Base-by-base conservation (phyloP, 2,797 vertebrate genomes). In the Cossypha niveicapilla region DNA sequence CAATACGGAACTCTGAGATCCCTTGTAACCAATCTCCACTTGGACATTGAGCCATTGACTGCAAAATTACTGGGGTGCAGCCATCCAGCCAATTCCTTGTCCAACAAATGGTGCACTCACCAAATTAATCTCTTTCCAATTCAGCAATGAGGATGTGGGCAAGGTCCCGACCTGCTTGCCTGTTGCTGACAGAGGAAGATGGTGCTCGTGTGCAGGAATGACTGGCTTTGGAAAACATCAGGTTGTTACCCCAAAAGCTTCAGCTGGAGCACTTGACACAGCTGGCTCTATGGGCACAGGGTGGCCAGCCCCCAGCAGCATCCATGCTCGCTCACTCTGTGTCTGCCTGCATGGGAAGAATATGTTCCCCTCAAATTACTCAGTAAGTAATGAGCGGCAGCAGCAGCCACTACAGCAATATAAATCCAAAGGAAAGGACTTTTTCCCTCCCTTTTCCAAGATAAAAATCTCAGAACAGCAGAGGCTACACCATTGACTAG, bases 391-490 rank as follows among this genome's bases (percentile, higher is more conserved):
- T 1, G 32, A 91, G 67, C 30, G 0, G 23, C 53, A 22, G 74
- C 78, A 66, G 74, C 72, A 37, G 54, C 45, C 30, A 1, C 68
- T 84, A 61, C 23, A 86, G 87, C 78, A 72, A 56, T 86, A 94
- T 88, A 94, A 96, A 97, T 92, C 34, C 56, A 47, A 0, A 0
- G 57, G 21, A 90, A 95, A 87, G 19, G 79, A 85, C 45, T 77
- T 93, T 82, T 62, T 1, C 34, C 67, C 51, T 94, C 70, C 86
- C 67, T 87, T 84, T 86, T 87, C 58, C 21, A 15, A 93, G 81
- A 93, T 93, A 86, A 84, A 94, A 94, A 91, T 83, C 53, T 76
- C 83, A 60, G 84, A 76, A 48, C 62, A 63, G 76, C 70, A 91
- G 79, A 92, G 37, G 71, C 53, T 83, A 94, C 28, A 79, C 23